Percentiles rank a stretch among this genome's conserved stretches.
phyloP scores from a whole-genome alignment of 2,113 vertebrate genomes.

The Hystrix brachyura region DNA sequence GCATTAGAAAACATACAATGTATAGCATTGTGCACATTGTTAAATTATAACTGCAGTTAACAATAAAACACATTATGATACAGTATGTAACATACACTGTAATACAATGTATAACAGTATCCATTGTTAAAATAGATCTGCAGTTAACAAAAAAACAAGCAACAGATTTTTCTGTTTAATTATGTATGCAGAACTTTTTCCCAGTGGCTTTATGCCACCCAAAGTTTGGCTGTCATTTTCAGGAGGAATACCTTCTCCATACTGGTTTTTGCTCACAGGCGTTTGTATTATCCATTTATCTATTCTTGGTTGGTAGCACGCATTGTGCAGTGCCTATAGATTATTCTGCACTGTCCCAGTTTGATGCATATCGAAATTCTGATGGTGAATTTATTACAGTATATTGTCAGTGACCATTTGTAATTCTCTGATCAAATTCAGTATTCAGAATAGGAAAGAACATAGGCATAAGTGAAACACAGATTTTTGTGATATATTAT shows the following conservation, averaged over 20 bases:
- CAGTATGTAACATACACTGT: neutral
- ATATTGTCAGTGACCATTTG: neutral
- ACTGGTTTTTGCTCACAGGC: neutral
- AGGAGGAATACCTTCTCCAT: slow-evolving; percentile 8
- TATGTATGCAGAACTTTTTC: slow-evolving; percentile 2
- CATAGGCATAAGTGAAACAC: neutral
- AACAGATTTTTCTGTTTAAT: slow-evolving; percentile 39
- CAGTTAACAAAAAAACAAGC: neutral
- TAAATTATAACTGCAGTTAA: neutral
- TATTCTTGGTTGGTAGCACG: neutral
- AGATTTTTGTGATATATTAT: neutral
- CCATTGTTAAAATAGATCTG: neutral
- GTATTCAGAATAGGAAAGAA: slow-evolving; percentile 1
- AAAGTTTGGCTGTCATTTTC: neutral
- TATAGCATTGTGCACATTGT: neutral
- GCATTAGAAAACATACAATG: neutral
- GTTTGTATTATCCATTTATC: neutral
- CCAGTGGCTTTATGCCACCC: neutral
- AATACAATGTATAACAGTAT: neutral
- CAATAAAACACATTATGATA: neutral
- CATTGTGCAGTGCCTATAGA: neutral
- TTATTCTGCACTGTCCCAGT: slow-evolving; percentile 49
- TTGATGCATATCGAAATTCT: slow-evolving; percentile 27
- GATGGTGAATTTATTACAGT: slow-evolving; percentile 14
- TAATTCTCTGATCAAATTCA: slow-evolving; percentile 38